phyloP scores from a whole-genome alignment of 2,113 vertebrate species.

The Neotragus pygmaeus region DNA sequence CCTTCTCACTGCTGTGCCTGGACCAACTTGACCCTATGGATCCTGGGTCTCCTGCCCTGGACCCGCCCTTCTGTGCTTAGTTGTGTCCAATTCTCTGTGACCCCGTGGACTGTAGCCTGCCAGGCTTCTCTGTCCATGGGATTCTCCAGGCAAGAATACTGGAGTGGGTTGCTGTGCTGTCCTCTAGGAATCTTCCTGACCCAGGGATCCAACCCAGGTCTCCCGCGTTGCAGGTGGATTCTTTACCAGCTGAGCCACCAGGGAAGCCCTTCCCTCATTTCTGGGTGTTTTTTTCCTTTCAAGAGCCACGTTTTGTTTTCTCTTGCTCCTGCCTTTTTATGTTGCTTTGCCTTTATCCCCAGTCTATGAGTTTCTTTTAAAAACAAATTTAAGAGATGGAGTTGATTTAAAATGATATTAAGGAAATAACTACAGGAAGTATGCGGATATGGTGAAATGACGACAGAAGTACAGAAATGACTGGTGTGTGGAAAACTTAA shows the following conservation, averaged over 20 bases:
- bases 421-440: neutral
- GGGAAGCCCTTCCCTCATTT: neutral
- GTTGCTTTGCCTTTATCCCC: neutral
- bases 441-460: neutral
- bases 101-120: neutral
- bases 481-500: neutral
- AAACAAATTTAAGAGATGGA: slow-evolving; percentile 20
- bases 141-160: neutral
- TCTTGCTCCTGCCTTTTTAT: neutral
- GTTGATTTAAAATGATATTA: neutral
- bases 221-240: neutral
- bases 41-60: neutral
- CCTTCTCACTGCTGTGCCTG: neutral
- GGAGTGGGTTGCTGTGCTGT: neutral
- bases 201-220: neutral
- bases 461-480: neutral
- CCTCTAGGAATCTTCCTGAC: neutral
- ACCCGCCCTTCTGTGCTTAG: neutral
- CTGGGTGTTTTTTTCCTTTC: neutral
- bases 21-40: neutral
- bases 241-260: neutral
- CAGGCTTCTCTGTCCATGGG: neutral
- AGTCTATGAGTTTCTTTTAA: neutral
- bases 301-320: neutral
- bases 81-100: neutral